phyloP scores from a whole-genome alignment of 2,888 invertebrate genomes.

The Colletes collaris region DNA sequence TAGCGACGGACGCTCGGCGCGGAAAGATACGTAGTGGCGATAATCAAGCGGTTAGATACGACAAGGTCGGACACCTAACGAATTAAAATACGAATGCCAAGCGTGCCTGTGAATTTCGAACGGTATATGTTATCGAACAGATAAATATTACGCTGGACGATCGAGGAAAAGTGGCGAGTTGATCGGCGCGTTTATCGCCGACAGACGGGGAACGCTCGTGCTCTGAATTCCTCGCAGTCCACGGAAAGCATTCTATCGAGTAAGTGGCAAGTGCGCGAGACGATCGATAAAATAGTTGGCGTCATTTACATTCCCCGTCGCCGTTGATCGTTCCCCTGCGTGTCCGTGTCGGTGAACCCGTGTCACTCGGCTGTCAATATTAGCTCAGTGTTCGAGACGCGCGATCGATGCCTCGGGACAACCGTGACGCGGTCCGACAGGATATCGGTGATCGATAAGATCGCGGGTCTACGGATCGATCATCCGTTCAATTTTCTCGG shows the following conservation, averaged over 20 bases:
- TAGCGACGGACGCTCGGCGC: no score
- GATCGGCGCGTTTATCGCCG: conserved; percentile 22
- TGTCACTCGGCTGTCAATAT: conserved; percentile 56
- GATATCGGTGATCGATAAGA: conserved; percentile 38
- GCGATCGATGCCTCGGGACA: conserved; percentile 45
- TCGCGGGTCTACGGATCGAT: conserved; percentile 15
- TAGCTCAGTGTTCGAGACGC: conserved; percentile 28
- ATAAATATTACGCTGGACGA: no score
- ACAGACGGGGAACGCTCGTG: conserved; percentile 1
- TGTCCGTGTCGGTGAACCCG: conserved; percentile 44
- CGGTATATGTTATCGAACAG: no score
- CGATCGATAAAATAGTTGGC: not conserved
- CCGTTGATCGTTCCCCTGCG: conserved; percentile 15
- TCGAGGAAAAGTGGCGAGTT: conserved; percentile 1
- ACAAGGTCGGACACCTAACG: no score
- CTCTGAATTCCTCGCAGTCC: conserved; percentile 23
- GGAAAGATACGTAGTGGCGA: no score
- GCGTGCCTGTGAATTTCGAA: no score
- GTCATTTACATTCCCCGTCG: conserved; percentile 15
- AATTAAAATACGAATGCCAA: no score
- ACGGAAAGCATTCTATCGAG: not conserved
- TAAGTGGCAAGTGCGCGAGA: not conserved
- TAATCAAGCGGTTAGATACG: not conserved
- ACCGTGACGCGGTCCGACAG: conserved; percentile 21
- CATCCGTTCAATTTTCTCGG: conserved; percentile 39